phyloP scores from a whole-genome alignment of 2,888 invertebrate genomes.

The Diarsia mendica region DNA sequence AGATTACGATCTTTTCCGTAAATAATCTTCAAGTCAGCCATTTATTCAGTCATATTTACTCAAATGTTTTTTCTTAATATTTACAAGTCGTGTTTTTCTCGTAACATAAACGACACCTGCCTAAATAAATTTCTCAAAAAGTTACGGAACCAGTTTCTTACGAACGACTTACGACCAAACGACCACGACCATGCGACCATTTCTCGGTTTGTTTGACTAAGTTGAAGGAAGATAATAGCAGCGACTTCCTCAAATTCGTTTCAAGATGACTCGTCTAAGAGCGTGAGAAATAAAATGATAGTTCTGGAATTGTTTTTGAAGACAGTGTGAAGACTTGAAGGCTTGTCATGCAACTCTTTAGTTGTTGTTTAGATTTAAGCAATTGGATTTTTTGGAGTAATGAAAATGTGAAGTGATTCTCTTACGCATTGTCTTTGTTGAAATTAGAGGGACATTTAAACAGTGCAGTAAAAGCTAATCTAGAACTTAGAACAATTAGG shows the following conservation, averaged over 20 bases:
- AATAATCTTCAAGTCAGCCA: conserved; percentile 16
- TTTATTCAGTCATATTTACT: conserved; percentile 38
- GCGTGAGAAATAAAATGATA: conserved; percentile 86
- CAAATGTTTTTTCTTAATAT: conserved; percentile 44
- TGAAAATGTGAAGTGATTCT: too few species aligned
- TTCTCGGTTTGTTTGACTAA: conserved; percentile 82
- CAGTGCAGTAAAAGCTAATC: not conserved
- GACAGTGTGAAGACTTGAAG: conserved; percentile 58
- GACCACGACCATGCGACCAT: conserved; percentile 62
- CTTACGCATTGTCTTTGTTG: not conserved
- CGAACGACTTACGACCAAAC: conserved; percentile 31
- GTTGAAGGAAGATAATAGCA: conserved; percentile 84
- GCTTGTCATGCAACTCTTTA: conserved; percentile 34
- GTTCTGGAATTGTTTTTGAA: conserved; percentile 67
- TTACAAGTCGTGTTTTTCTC: conserved; percentile 52
- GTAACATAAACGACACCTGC: conserved; percentile 60
- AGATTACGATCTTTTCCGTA: conserved; percentile 15
- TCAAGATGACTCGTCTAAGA: conserved; percentile 82
- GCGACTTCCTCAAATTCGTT: conserved; percentile 86
- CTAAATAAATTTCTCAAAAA: conserved; percentile 56
- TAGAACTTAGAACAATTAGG: not conserved
- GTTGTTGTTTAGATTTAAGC: conserved; percentile 11
- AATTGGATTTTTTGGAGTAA: not conserved
- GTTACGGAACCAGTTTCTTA: conserved; percentile 67
- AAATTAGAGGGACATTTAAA: not conserved